Percentiles rank a stretch among this genome's conserved stretches.
Conservation (phyloP, 1,140 invertebrate species). For the Drosophila nebulosa region DNA sequence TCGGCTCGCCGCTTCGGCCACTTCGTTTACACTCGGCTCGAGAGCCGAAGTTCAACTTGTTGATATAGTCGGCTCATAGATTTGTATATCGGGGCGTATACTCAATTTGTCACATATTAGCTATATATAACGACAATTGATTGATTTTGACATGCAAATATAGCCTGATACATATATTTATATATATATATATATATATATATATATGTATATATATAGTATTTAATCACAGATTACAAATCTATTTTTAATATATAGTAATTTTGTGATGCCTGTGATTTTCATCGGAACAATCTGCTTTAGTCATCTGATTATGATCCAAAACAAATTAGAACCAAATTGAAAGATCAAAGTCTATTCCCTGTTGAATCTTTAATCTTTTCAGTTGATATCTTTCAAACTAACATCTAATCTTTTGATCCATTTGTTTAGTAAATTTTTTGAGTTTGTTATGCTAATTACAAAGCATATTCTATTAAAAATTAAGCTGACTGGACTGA, state of each 20-base stretch:
- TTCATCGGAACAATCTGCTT: not conserved
- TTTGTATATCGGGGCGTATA: slow-evolving; percentile 49
- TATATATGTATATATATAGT: too few species aligned
- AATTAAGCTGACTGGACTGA: too few species aligned
- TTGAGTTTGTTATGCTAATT: too few species aligned
- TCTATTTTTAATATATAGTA: not conserved
- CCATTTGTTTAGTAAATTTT: too few species aligned
- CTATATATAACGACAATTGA: not conserved
- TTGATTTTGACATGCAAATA: not conserved
- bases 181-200: too few species aligned
- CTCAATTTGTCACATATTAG: slow-evolving; percentile 27
- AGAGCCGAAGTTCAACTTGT: slow-evolving; percentile 41
- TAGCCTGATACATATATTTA: not conserved
- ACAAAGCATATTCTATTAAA: too few species aligned
- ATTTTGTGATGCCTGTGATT: not conserved
- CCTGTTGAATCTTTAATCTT: too few species aligned
- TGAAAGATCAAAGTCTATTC: too few species aligned
- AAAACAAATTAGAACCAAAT: too few species aligned
- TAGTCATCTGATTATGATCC: not conserved
- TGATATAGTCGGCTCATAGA: slow-evolving; percentile 27
- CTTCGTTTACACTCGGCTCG: too few species aligned
- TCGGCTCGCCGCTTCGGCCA: not conserved
- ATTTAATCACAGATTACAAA: not conserved
- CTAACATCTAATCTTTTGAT: too few species aligned
- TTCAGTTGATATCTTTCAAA: too few species aligned